Evolutionary conservation across 2,113 vertebrate genomes (phyloP).

Genomic region (Hystrix brachyura): DNA sequence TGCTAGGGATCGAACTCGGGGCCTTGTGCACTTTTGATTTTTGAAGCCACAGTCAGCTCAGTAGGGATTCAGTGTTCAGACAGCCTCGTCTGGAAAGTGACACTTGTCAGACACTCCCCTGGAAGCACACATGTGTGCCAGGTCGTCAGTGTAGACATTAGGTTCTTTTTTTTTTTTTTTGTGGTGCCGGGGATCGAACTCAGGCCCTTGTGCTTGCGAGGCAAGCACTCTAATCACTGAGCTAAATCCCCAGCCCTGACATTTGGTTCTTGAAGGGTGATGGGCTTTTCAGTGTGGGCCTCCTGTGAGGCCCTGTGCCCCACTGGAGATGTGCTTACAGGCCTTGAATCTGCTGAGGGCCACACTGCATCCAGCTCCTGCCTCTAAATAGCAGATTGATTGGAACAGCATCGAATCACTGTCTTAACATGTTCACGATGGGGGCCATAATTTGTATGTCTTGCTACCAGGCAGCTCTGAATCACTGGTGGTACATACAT

Average conservation of each 20-base stretch:
- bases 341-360: neutral
- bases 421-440: neutral
- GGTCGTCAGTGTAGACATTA: neutral
- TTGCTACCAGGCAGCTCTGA: neutral
- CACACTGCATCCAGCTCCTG: neutral
- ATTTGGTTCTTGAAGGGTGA: neutral
- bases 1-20: no score
- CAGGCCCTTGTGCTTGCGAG: no score
- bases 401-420: neutral
- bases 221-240: no score
- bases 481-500: neutral
- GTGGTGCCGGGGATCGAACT: no score
- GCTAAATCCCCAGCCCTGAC: neutral
- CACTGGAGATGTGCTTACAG: fast-evolving
- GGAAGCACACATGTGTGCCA: neutral
- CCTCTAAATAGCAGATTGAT: neutral
- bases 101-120: neutral
- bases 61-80: neutral
- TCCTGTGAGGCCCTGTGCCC: neutral
- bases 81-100: neutral
- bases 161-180: neutral
- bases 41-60: neutral
- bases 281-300: neutral
- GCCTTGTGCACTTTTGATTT: neutral
- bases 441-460: neutral